Evolutionary conservation across 2,113 vertebrate genomes (phyloP), one percentile per base, ranked within the genome.

Genomic region (Hypanus sabinus): DNA sequence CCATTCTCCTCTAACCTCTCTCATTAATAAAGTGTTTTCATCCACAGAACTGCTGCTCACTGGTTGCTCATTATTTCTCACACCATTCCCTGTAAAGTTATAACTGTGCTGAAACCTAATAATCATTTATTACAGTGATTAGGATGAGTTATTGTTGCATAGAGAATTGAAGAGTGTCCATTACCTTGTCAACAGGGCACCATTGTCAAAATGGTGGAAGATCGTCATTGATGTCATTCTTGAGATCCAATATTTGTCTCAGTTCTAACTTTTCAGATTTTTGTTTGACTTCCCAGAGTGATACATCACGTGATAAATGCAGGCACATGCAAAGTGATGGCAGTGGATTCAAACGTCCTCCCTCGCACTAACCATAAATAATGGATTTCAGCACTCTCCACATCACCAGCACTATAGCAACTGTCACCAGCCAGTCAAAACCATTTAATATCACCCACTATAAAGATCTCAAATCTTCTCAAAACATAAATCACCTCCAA

Each of bases 401-500:
- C 85, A 90, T 90, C 85, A 90, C 85, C 60, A 65, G 60, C 65
- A 90, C 85, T 90, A 90, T 75, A 73, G 91, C 38, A 93, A 73
- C 68, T 73, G 70, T 93, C 68, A 93, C 22, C 91, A 93, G 91
- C 68, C 68, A 93, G 91, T 93, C 91, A 93, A 93, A 93, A 93
- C 38, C 91, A 93, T 71, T 71, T 71, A 93, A 73, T 75, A 73
- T 93, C 33, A 93, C 85, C 68, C 5, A 55, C 62, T 73, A 71
- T 93, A 93, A 93, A 73, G 91, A 93, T 73, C 38, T 93, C 68
- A 93, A 73, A 93, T 93, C 36, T 93, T 93, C 68, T 93, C 91
- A 73, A 93, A 93, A 93, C 91, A 93, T 93, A 93, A 93, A 73
- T 93, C 91, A 93, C 68, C 91, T 55, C 36, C 71, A 70, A 93